Percentiles rank a stretch among this genome's conserved stretches.
phyloP scores from a whole-genome alignment of 2,113 vertebrate species.

The Phylloscopus trochiloides region DNA sequence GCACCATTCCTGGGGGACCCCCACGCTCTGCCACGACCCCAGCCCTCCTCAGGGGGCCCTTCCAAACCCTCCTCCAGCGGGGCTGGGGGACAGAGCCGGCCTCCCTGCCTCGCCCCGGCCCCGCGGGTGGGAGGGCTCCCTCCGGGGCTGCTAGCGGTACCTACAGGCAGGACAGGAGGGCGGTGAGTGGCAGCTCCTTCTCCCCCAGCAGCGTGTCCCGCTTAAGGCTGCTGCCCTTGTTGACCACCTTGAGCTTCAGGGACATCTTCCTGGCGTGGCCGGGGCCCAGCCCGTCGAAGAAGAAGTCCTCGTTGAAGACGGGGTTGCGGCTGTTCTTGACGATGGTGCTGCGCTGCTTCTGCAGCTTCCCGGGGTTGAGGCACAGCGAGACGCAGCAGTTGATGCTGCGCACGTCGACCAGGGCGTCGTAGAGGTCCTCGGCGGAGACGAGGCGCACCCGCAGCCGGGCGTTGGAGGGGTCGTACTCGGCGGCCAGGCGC shows the following conservation, averaged over 20 bases:
- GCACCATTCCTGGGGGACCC: not conserved
- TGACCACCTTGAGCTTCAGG: slow-evolving; percentile 95
- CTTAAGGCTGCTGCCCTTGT: slow-evolving; percentile 96
- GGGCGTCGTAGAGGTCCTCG: slow-evolving; percentile 87
- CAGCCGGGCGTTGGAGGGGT: slow-evolving; percentile 83
- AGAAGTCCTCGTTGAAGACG: slow-evolving; percentile 97
- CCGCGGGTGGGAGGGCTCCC: not conserved
- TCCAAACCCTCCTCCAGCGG: not conserved
- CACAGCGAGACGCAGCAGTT: slow-evolving; percentile 94
- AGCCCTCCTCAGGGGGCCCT: not conserved
- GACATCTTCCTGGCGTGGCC: slow-evolving; percentile 86
- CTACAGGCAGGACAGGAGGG: slow-evolving; percentile 80
- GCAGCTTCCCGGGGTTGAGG: slow-evolving; percentile 92
- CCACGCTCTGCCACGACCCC: not conserved
- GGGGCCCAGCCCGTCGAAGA: slow-evolving; percentile 88
- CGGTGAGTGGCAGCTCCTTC: slow-evolving; percentile 83
- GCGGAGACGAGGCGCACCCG: slow-evolving; percentile 86
- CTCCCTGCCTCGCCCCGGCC: not conserved
- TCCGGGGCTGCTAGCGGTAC: not conserved
- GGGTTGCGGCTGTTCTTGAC: slow-evolving; percentile 97
- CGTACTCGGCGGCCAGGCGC: slow-evolving; percentile 85
- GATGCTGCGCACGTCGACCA: slow-evolving; percentile 87
- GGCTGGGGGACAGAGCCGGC: not conserved
- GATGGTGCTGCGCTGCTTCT: slow-evolving; percentile 96
- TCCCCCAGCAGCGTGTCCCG: slow-evolving; percentile 92